A percentile compares a stretch with the other conserved stretches of the same genome.
Evolutionary conservation across 2,113 vertebrate genomes (phyloP).

Genomic region (Hipposideros armiger): DNA sequence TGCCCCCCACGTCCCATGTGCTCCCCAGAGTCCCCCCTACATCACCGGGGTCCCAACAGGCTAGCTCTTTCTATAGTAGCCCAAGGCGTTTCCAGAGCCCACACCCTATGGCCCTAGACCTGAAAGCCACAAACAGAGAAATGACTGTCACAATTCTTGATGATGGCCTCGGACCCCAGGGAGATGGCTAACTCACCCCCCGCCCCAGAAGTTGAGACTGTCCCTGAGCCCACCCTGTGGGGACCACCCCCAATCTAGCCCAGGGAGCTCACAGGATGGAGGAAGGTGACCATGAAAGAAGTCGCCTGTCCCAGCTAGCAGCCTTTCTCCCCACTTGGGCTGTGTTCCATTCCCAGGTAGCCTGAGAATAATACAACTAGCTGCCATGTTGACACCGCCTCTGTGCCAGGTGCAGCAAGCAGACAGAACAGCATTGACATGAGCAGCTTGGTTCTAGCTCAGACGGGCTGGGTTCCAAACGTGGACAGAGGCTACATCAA

Average conservation of each 20-base stretch:
- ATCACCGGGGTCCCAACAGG: too few species aligned
- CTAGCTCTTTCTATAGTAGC: neutral
- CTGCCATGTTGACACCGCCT: neutral
- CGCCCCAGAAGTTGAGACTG: neutral
- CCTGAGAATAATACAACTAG: neutral
- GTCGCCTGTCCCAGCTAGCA: neutral
- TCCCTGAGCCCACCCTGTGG: neutral
- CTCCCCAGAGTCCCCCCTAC: neutral
- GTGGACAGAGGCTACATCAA: too few species aligned
- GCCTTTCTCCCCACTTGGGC: neutral
- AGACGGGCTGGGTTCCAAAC: neutral
- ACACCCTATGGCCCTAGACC: neutral
- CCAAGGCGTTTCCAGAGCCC: neutral
- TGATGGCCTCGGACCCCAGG: neutral
- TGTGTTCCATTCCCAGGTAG: neutral
- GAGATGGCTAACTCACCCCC: neutral
- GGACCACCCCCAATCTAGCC: neutral
- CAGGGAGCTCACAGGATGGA: neutral
- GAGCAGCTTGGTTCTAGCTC: neutral
- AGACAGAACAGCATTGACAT: fast-evolving
- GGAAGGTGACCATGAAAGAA: neutral
- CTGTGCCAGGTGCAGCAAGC: fast-evolving
- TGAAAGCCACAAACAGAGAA: slow-evolving; percentile 49
- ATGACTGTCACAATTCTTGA: neutral
- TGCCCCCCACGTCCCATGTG: too few species aligned